Base-by-base conservation (phyloP, 2,113 vertebrate genomes). In the Eretmochelys imbricata region DNA sequence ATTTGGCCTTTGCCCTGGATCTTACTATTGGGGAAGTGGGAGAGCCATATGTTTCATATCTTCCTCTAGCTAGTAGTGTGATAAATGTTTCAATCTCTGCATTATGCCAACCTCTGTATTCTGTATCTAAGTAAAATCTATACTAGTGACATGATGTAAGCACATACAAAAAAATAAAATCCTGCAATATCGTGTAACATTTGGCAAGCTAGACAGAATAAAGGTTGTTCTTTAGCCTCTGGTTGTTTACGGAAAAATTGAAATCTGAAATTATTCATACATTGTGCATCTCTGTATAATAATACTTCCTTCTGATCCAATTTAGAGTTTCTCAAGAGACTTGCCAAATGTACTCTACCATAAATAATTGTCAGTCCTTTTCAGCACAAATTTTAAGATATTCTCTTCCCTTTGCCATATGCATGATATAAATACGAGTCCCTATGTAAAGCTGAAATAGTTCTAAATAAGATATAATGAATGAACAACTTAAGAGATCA, bases 401-500 rank as follows among this genome's bases (percentile, higher is more conserved):
- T 2, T 88, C 1, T 29, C 65, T 89, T 85, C 62, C 79, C 31
- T 1, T 88, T 91, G 62, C 4, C 76, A 11, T 55, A 62, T 48
- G 86, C 51, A 49, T 29, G 6, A 1, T 49, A 38, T 76, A 93
- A 91, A 93, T 53, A 53, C 84, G 0, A 49, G 81, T 94, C n/a
- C 50, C 48, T 55, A 1, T 87, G 8, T 78, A 82, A 93, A 93
- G 42, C 88, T 84, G 82, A 35, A 97, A 69, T 84, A 82, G 17
- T 92, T 98, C 96, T 97, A 93, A 83, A 78, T 96, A 53, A 38
- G 89, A 6, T 88, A 69, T 90, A 69, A 27, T 81, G 90, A 94
- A 27, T 89, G 25, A 90, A 65, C 94, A 95, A 90, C 79, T 85
- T 82, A 72, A 93, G 75, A 86, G 78, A 85, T 79, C 3, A 72